Evolutionary conservation across 1,140 invertebrate genomes (phyloP).

Genomic region (Trachymyrmex septentrionalis): DNA sequence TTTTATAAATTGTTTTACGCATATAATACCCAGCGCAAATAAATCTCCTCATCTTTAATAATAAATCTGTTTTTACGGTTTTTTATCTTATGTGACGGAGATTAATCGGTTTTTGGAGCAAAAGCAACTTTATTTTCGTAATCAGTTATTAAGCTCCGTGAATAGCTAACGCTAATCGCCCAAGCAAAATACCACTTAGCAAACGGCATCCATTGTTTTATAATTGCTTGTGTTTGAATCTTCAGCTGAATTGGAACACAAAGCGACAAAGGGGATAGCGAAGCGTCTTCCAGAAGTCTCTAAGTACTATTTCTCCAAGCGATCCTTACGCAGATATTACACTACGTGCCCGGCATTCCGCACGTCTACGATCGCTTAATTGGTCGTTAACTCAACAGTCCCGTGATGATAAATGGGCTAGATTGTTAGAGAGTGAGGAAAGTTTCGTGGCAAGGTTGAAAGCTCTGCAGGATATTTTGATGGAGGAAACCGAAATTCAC

Average conservation of each 20-base stretch:
- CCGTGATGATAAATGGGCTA: conserved; percentile 74
- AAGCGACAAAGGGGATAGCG: conserved; percentile 37
- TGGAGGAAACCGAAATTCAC: conserved; percentile 47
- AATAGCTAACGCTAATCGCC: conserved; percentile 4
- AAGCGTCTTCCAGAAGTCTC: conserved; percentile 37
- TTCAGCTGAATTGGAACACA: conserved; percentile 46
- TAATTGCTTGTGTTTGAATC: conserved; percentile 25
- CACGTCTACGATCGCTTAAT: conserved; percentile 76
- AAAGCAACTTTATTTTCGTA: not conserved
- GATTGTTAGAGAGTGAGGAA: conserved; percentile 55
- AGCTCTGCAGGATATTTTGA: conserved; percentile 61
- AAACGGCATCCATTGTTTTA: conserved; percentile 52
- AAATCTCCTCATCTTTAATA: too few species aligned
- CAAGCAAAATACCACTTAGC: not conserved
- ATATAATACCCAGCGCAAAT: too few species aligned
- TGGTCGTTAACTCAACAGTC: conserved; percentile 78
- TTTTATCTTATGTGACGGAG: not conserved
- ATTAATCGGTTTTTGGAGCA: not conserved
- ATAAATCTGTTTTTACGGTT: not conserved
- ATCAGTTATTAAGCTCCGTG: not conserved
- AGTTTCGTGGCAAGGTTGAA: conserved; percentile 61
- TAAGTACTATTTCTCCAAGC: conserved; percentile 45
- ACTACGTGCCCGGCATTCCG: conserved; percentile 77
- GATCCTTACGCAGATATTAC: conserved; percentile 72
- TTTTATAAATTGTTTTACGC: too few species aligned